Evolutionary conservation across 2,888 invertebrate genomes (phyloP), one percentile per base, ranked within the genome.

Genomic region (Thymelicus acteon): DNA sequence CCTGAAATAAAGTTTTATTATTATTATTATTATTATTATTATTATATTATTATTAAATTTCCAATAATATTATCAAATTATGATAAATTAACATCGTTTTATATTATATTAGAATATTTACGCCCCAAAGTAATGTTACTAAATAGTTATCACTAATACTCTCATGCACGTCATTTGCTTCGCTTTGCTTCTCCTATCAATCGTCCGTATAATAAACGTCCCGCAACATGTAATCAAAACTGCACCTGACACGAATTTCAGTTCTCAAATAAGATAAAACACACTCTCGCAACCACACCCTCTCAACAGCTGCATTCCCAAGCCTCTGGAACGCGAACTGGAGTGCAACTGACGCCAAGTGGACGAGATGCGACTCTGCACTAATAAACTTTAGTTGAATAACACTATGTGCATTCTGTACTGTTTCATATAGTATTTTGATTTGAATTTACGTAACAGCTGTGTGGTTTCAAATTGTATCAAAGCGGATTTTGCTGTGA

Each of bases 321-420:
- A 69, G 65, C 74, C 75, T 75, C 73, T 73, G 75, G 72, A 57
- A 63, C 67, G 60, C 39, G 39, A 13, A 62, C 24, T 58, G 73
- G 63, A 72, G 68, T 73, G 73, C 75, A 76, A 73, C 72, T 74
- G 74, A 72, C 71, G 71, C 67, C 66, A 71, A 75, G 75, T 76
- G 73, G 72, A 72, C 66, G 73, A 72, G 73, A 60, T 40, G 13
- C 60, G n/a, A 58, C 40, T 40, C 60, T 57, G 40, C 60, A 39
- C 60, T 60, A 60, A 60, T 60, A 60, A 60, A 60, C 40, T 60
- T 60, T 60, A 40, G 15, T 60, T 39, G 60, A 60, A 60, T 75
- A 74, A 72, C 74, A 75, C 72, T 69, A 64, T 71, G 62, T 68
- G 67, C 71, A 75, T 72, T 75, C 72, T 72, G 61, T 66, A 73